phyloP scores from a whole-genome alignment of 2,888 invertebrate genomes.

The Lasioglossum malachurum region DNA sequence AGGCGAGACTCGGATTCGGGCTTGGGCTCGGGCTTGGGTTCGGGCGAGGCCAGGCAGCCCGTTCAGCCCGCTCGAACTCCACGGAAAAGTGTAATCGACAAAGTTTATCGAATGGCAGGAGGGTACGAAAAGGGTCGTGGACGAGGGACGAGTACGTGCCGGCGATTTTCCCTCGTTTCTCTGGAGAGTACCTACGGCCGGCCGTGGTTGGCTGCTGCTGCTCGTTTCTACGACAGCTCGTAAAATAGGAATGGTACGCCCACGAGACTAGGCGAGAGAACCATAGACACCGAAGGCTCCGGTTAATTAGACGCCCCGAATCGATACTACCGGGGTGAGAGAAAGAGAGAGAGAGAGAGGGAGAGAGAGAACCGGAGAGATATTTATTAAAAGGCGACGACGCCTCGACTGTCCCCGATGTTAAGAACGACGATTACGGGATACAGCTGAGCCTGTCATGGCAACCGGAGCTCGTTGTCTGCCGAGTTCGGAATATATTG shows the following conservation, averaged over 20 bases:
- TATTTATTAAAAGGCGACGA: conserved; percentile 57
- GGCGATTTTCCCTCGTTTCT: conserved; percentile 78
- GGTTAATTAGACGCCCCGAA: conserved; percentile 63
- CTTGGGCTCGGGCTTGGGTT: conserved; percentile 45
- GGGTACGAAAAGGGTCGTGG: conserved; percentile 63
- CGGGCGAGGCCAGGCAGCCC: conserved; percentile 42
- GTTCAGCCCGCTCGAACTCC: conserved; percentile 62
- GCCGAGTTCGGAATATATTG: conserved; percentile 14
- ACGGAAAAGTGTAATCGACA: conserved; percentile 83
- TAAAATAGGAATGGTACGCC: conserved; percentile 67
- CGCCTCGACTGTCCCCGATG: conserved; percentile 16
- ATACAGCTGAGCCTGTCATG: conserved; percentile 15
- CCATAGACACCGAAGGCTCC: conserved; percentile 57
- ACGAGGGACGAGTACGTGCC: conserved; percentile 58
- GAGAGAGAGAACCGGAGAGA: conserved; percentile 9
- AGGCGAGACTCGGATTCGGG: neutral
- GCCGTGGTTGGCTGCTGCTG: conserved; percentile 66
- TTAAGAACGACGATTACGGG: conserved; percentile 34
- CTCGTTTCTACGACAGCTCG: conserved; percentile 72
- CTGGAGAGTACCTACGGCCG: conserved; percentile 72
- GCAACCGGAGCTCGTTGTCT: conserved; percentile 1
- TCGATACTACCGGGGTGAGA: conserved; percentile 48
- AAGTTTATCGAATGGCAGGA: conserved; percentile 81
- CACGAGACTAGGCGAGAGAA: conserved; percentile 64
- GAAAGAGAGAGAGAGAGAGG: neutral